A percentile compares a stretch with the other conserved stretches of the same genome.
Conservation (phyloP, 1,140 invertebrate species). For the Ceratitis capitata region DNA sequence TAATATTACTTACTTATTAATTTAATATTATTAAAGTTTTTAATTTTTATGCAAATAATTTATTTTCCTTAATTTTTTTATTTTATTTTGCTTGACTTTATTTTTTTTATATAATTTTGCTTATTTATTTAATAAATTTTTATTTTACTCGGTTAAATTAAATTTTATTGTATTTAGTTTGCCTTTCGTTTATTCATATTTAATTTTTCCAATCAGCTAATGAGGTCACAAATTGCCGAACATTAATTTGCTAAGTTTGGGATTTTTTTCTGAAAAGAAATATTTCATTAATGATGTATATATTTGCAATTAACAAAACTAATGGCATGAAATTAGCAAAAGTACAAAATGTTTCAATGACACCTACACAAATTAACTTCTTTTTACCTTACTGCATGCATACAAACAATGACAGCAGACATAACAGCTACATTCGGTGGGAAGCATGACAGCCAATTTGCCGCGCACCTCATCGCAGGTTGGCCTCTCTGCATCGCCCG, state of each 20-base stretch:
- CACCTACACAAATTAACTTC: conserved; percentile 23
- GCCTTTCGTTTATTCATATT: no score
- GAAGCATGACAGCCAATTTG: conserved; percentile 6
- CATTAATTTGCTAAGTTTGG: background rate
- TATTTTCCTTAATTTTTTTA: no score
- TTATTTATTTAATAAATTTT: no score
- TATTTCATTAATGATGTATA: background rate
- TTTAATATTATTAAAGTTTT: no score
- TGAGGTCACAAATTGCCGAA: background rate
- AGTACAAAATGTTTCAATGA: background rate
- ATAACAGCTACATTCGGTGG: no score
- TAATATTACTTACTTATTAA: no score
- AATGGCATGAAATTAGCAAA: background rate
- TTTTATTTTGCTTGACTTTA: no score
- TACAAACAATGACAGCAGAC: background rate
- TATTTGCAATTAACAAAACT: conserved; percentile 7
- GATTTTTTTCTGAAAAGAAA: background rate
- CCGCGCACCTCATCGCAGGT: background rate
- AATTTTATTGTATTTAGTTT: no score
- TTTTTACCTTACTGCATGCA: background rate
- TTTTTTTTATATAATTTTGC: no score
- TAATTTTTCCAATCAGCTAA: background rate
- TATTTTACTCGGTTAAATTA: no score
- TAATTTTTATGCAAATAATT: background rate
- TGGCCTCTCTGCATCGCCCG: no score